Conservation (phyloP, 2,113 vertebrate species). For the Corydoras sp. region DNA sequence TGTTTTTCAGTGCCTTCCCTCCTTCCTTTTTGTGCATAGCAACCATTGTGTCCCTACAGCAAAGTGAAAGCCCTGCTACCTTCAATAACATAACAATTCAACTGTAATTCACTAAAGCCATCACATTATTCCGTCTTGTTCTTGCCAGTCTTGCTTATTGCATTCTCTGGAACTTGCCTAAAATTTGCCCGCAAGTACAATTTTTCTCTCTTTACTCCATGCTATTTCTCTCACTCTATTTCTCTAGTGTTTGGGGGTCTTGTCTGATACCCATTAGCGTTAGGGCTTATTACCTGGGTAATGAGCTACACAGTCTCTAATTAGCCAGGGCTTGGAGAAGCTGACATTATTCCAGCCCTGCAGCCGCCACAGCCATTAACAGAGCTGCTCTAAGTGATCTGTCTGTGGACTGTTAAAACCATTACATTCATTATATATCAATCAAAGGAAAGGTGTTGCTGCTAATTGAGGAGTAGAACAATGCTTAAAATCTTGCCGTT, state of each 20-base stretch:
- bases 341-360: slow-evolving; percentile 68
- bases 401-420: slow-evolving; percentile 92
- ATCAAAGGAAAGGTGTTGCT: slow-evolving; percentile 85
- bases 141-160: slow-evolving; percentile 23
- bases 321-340: slow-evolving; percentile 92
- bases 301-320: slow-evolving; percentile 89
- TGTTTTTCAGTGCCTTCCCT: not conserved
- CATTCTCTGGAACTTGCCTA: slow-evolving; percentile 16
- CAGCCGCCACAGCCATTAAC: slow-evolving; percentile 73
- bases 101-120: slow-evolving; percentile 28
- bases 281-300: slow-evolving; percentile 82
- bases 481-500: slow-evolving; percentile 72
- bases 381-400: slow-evolving; percentile 94
- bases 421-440: slow-evolving; percentile 91
- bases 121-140: slow-evolving; percentile 24
- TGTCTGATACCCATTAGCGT: slow-evolving; percentile 84
- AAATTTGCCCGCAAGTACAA: not conserved
- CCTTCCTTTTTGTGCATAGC: slow-evolving; percentile 41
- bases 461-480: slow-evolving; percentile 86
- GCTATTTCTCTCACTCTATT: slow-evolving; percentile 40
- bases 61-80: slow-evolving; percentile 29
- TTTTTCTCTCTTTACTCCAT: slow-evolving; percentile 32
- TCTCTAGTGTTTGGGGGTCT: slow-evolving; percentile 66
- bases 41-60: slow-evolving; percentile 38
- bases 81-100: slow-evolving; percentile 26